Percentiles rank a stretch among this genome's conserved stretches.
phyloP scores from a whole-genome alignment of 2,113 vertebrate genomes.

The Axis porcinus region DNA sequence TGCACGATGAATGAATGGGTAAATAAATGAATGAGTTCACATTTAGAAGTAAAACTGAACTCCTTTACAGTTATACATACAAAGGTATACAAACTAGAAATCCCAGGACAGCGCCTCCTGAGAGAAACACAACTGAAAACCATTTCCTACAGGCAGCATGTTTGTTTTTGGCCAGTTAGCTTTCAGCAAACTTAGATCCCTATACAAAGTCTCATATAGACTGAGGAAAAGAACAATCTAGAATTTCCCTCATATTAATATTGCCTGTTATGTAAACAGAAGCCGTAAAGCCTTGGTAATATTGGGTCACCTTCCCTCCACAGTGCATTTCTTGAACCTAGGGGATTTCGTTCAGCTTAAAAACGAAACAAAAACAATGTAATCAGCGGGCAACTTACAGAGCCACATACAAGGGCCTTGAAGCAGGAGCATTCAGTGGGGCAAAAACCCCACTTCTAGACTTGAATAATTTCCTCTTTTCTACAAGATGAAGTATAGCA shows the following conservation, averaged over 20 bases:
- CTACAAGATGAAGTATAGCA: background rate
- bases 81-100: background rate
- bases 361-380: background rate
- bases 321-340: background rate
- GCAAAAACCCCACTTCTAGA: background rate
- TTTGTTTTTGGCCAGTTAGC: background rate
- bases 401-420: background rate
- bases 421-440: background rate
- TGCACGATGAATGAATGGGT: background rate
- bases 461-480: background rate
- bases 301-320: background rate
- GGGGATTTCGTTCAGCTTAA: background rate
- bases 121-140: background rate
- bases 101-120: background rate
- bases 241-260: background rate
- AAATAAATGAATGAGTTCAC: background rate
- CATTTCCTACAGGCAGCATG: background rate
- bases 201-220: background rate
- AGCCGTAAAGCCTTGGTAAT: background rate
- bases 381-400: background rate
- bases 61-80: background rate
- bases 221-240: accelerated
- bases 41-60: background rate
- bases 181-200: background rate
- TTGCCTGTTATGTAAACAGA: background rate